These are phyloP conservation scores for Malacoctenus gilli DNA, from an alignment of 2,797 vertebrate genomes.

Conservation along the genomic window DNA sequence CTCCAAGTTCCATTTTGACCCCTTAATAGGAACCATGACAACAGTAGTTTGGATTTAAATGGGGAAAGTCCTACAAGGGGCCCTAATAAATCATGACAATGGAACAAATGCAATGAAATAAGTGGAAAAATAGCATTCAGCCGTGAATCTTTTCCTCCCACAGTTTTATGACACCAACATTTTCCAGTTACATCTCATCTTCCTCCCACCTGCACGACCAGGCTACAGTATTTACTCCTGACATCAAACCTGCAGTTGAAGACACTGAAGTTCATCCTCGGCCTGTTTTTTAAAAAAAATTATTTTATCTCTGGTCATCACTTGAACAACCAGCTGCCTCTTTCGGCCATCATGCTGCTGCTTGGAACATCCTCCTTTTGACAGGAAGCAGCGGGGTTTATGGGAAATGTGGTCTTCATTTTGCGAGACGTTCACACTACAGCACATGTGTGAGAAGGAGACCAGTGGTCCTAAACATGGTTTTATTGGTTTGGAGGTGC, in stretches of 20 bases:
- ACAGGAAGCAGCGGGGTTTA: constrained; percentile 46
- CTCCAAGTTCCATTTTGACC: constrained; percentile 9
- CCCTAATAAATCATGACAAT: constrained; percentile 29
- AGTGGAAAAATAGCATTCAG: constrained; percentile 27
- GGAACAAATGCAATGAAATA: constrained; percentile 5
- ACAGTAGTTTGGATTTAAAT: constrained; percentile 10
- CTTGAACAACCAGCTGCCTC: background rate
- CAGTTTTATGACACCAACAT: constrained; percentile 25
- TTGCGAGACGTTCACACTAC: constrained; percentile 25
- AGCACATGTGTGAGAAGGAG: constrained; percentile 33
- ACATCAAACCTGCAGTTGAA: too few species aligned
- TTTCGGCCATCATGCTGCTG: constrained; percentile 5
- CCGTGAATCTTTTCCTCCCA: constrained; percentile 14
- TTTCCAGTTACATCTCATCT: constrained; percentile 27
- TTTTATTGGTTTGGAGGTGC: constrained; percentile 21
- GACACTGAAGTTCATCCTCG: too few species aligned
- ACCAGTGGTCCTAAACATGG: background rate
- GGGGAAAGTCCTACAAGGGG: constrained; percentile 10
- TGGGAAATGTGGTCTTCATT: constrained; percentile 52
- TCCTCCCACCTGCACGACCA: constrained; percentile 4
- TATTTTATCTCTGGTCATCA: constrained; percentile 25
- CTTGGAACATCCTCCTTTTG: constrained; percentile 34
- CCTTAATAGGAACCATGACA: constrained; percentile 41
- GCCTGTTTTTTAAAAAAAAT: too few species aligned
- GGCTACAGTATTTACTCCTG: constrained; percentile 16